These are phyloP conservation scores for Parapsyche elsis DNA, from an alignment of 1,140 invertebrate species.

Conservation along the genomic window DNA sequence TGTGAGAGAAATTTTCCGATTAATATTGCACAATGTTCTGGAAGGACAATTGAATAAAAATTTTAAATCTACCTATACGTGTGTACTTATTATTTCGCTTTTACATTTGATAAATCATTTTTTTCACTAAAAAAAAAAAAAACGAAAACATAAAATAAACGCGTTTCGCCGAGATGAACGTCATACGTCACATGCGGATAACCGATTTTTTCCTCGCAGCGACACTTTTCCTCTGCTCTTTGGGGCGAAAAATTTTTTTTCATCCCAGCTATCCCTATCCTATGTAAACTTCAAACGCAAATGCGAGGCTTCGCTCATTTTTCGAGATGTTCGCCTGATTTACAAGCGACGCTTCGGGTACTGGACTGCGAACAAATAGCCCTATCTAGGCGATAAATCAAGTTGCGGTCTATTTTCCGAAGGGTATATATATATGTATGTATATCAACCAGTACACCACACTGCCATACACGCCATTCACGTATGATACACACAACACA, in stretches of 20 bases:
- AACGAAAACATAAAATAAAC: too few relatives aligned
- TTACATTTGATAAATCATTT: background rate
- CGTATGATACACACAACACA: background rate
- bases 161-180: background rate
- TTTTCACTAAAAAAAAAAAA: background rate
- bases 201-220: background rate
- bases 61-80: too few relatives aligned
- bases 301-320: background rate
- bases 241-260: too few relatives aligned
- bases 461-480: background rate
- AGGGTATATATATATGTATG: background rate
- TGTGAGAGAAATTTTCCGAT: background rate
- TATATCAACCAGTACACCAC: background rate
- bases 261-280: too few relatives aligned
- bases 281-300: too few relatives aligned
- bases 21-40: background rate
- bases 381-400: constrained; percentile 4
- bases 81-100: background rate
- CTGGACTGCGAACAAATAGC: background rate
- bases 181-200: constrained; percentile 9
- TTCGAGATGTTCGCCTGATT: constrained; percentile 8
- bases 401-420: constrained; percentile 10
- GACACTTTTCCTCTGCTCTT: too few relatives aligned
- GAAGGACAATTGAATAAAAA: background rate
- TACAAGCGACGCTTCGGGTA: constrained; percentile 2